Evolutionary conservation across 2,888 invertebrate species (phyloP).

Genomic region (Clivina fossor): DNA sequence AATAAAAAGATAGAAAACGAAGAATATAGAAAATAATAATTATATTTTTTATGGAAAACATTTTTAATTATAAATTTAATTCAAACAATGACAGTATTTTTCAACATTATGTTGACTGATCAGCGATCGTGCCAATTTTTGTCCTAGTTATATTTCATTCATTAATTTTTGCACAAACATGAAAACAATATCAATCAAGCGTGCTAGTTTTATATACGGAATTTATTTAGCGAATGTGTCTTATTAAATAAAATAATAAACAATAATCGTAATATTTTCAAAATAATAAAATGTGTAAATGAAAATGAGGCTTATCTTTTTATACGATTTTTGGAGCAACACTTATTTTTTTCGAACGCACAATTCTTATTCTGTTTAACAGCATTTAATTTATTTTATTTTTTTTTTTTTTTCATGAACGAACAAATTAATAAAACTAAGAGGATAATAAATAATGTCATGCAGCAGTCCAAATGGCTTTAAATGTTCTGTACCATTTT

Average conservation of each 20-base stretch:
- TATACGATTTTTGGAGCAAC: too few relatives aligned
- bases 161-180: constrained; percentile 28
- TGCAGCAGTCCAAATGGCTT: constrained; percentile 24
- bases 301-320: too few relatives aligned
- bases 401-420: too few relatives aligned
- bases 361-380: too few relatives aligned
- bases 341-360: too few relatives aligned
- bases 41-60: constrained; percentile 32
- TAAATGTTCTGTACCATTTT: constrained; percentile 26
- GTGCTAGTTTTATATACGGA: constrained; percentile 26
- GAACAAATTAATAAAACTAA: too few relatives aligned
- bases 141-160: constrained; percentile 27
- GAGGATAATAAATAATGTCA: too few relatives aligned
- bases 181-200: constrained; percentile 22
- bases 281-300: too few relatives aligned
- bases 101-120: constrained; percentile 27
- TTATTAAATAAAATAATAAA: constrained; percentile 20
- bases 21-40: constrained; percentile 10
- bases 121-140: constrained; percentile 33
- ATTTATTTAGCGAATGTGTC: constrained; percentile 29
- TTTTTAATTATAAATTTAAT: constrained; percentile 32
- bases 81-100: constrained; percentile 33
- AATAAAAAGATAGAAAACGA: constrained; percentile 13
- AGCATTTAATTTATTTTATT: too few relatives aligned
- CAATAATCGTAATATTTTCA: too few relatives aligned